These are phyloP conservation scores for Magallana gigas DNA, from an alignment of 1,140 invertebrate genomes.

Conservation along the genomic window DNA sequence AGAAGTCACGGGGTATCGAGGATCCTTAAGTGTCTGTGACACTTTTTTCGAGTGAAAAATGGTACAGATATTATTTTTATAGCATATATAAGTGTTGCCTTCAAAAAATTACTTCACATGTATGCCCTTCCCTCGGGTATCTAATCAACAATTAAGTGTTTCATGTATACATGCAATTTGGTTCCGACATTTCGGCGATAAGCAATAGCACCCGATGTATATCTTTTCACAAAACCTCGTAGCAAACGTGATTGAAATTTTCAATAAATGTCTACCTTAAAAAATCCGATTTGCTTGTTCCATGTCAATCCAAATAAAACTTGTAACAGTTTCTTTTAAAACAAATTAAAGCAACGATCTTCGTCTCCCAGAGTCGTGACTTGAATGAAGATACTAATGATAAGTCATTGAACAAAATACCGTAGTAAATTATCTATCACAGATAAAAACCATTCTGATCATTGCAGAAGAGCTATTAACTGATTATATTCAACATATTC, in stretches of 20 bases:
- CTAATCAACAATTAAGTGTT: no score
- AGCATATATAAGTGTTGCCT: no score
- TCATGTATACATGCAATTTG: no score
- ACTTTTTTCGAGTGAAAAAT: no score
- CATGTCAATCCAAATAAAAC: slow-evolving; percentile 9
- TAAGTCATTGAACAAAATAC: slow-evolving; percentile 28
- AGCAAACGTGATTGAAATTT: slow-evolving; percentile 16
- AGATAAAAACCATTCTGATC: slow-evolving; percentile 21
- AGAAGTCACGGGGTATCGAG: no score
- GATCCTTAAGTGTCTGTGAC: no score
- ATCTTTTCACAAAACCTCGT: neutral
- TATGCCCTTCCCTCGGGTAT: no score
- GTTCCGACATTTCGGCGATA: no score
- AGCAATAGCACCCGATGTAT: neutral
- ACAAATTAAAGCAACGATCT: slow-evolving; percentile 14
- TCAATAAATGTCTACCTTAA: slow-evolving; percentile 14
- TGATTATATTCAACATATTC: slow-evolving; percentile 16
- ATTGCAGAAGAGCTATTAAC: neutral
- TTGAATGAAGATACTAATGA: neutral
- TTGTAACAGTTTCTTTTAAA: neutral
- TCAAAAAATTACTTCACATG: no score
- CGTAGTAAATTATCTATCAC: neutral
- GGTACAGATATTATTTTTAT: no score
- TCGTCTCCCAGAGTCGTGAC: neutral
- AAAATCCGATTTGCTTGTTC: neutral